Conservation (phyloP, 1,140 invertebrate genomes). For the Atta colombica region DNA sequence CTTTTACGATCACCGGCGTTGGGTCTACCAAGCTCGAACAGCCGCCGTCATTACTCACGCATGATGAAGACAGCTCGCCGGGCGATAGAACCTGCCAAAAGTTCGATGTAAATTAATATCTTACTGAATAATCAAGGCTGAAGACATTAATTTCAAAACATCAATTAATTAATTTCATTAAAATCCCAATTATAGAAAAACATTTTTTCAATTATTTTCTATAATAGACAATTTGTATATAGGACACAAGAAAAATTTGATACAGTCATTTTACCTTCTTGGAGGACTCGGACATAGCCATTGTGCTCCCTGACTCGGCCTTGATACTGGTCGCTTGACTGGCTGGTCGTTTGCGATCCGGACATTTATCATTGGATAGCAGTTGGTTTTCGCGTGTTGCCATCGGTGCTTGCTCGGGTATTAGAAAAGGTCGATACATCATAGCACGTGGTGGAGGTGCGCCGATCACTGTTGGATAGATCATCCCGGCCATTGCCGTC, state of each 20-base stretch:
- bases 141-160: neutral
- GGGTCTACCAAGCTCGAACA: slow-evolving; percentile 74
- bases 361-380: slow-evolving; percentile 34
- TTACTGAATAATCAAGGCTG: neutral
- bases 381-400: slow-evolving; percentile 41
- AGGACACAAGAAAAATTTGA: neutral
- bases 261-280: slow-evolving; percentile 84
- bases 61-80: slow-evolving; percentile 76
- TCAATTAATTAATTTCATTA: neutral
- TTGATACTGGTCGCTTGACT: slow-evolving; percentile 89
- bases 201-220: neutral
- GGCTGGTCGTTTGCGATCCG: slow-evolving; percentile 82
- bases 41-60: slow-evolving; percentile 75
- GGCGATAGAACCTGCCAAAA: slow-evolving; percentile 74
- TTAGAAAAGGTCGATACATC: slow-evolving; percentile 85
- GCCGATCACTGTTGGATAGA: slow-evolving; percentile 87
- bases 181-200: neutral
- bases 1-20: slow-evolving; percentile 52
- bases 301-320: slow-evolving; percentile 88
- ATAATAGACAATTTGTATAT: neutral
- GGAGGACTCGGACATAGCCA: slow-evolving; percentile 87
- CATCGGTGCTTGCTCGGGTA: slow-evolving; percentile 74
- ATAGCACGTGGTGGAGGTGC: slow-evolving; percentile 79
- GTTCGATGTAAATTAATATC: neutral
- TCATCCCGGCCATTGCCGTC: slow-evolving; percentile 85